These are phyloP conservation scores for Fissipunctia ypsillon DNA, from an alignment of 2,888 invertebrate genomes.

Conservation along the genomic window DNA sequence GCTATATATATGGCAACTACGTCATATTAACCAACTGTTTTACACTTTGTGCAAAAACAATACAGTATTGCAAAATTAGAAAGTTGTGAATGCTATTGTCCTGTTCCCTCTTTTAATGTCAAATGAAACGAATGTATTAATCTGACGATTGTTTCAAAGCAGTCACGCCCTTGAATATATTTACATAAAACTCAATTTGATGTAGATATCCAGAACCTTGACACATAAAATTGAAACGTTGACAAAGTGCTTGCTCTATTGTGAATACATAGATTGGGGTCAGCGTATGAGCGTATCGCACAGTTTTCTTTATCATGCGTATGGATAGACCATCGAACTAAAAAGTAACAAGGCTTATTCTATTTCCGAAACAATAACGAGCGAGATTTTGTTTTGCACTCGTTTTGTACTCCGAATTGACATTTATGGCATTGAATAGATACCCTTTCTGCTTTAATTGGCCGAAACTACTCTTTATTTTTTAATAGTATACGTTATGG, in stretches of 20 bases:
- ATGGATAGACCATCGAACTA: not conserved
- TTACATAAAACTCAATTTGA: conserved; percentile 55
- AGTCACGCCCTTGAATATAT: conserved; percentile 55
- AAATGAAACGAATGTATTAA: conserved; percentile 33
- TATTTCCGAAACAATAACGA: not conserved
- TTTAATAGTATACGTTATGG: not conserved
- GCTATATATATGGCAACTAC: not conserved
- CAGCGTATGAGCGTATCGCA: conserved; percentile 33
- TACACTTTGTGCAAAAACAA: conserved; percentile 12
- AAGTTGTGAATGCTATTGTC: conserved; percentile 13
- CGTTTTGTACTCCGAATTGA: not conserved
- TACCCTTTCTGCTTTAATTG: not conserved
- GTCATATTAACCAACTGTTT: not conserved
- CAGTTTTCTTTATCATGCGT: conserved; percentile 15
- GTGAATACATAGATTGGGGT: conserved; percentile 57
- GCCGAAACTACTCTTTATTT: not conserved
- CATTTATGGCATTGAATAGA: not conserved
- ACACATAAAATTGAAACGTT: conserved; percentile 58
- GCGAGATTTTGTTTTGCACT: not conserved
- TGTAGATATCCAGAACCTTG: conserved; percentile 61
- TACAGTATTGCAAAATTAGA: conserved; percentile 22
- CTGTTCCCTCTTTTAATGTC: conserved; percentile 2
- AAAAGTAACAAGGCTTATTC: not conserved
- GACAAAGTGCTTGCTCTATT: conserved; percentile 58
- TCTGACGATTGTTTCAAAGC: conserved; percentile 35